Evolutionary conservation across 2,888 invertebrate species (phyloP).

Genomic region (Agriopis aurantiaria): DNA sequence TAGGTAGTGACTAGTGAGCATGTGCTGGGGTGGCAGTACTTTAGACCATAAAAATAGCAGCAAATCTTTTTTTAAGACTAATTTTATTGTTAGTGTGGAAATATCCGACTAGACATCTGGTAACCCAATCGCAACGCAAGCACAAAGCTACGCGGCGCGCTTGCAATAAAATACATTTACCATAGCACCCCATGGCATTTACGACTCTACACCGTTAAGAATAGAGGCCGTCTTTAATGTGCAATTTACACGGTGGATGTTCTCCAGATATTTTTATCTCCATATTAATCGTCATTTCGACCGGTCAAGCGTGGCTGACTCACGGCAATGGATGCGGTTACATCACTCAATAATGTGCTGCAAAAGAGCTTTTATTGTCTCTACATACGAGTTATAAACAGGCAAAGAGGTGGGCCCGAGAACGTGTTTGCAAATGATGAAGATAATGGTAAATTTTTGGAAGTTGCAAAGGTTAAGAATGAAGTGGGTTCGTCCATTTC

Average conservation of each 20-base stretch:
- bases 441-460: constrained; percentile 25
- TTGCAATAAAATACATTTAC: constrained; percentile 44
- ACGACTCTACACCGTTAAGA: constrained; percentile 41
- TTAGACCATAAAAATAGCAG: not conserved
- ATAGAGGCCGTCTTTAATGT: constrained; percentile 42
- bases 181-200: constrained; percentile 38
- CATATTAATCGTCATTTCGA: constrained; percentile 53
- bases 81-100: not conserved
- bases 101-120: not conserved
- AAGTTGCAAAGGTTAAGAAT: constrained; percentile 27
- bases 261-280: constrained; percentile 58
- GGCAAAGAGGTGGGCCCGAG: constrained; percentile 5
- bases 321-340: constrained; percentile 43
- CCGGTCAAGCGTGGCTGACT: constrained; percentile 55
- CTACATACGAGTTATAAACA: constrained; percentile 21
- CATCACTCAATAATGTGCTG: constrained; percentile 33
- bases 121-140: constrained; percentile 5
- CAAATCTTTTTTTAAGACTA: not conserved
- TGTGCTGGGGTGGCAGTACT: too few species aligned
- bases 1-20: too few species aligned
- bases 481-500: not conserved
- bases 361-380: constrained; percentile 32
- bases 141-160: constrained; percentile 41
- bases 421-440: constrained; percentile 23
- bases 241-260: constrained; percentile 53